Evolutionary conservation across 2,888 invertebrate species (phyloP), one percentile per base, ranked within the genome.

Genomic region (Hydrotaea diabolus): DNA sequence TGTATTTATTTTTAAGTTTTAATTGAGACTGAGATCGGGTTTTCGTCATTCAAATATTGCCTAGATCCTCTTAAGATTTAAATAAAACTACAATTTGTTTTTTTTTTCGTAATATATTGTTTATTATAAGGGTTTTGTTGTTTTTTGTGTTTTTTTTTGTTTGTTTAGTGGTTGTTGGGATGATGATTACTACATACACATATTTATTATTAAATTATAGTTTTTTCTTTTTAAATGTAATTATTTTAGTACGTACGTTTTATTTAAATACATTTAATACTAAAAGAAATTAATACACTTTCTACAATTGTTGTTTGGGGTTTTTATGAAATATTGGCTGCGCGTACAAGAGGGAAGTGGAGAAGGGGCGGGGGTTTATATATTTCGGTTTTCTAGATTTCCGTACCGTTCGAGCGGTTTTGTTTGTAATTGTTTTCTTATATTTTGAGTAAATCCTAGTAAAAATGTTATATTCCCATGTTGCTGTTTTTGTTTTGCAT

Each of bases 111-210:
- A 43, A 66, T 43, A 69, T 77, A 23, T 71, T 26, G 11, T 76
- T 77, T 66, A 75, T 82, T 77, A 66, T 77, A 64, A 31, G 79
- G 43, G 23, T 57, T 72, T 76, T 76, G 15, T 46, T 77, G 78
- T n/a, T 53, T 13, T 23, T 36, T n/a, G n/a, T n/a, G n/a, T n/a
- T n/a, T 57, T 72, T 76, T 76, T 11, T 46, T 77, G 78, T n/a
- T 53, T 13, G 17, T 36, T 69, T 74, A 13, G 49, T 66, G 17
- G 46, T 31, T 19, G 46, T 69, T 69, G 69, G 69, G 46, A 46
- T 69, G 66, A 36, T 64, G 76, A n/a, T 82, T 85, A 82, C 85
- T 85, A 85, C 82, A 79, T 85, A 85, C 85, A 84, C 83, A 75
- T 80, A 81, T 57, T 77, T 80, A 26, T 69, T 66, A 66, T 66